These are phyloP conservation scores for Enteromius trimaculatus DNA, from an alignment of 2,797 vertebrate species.

Conservation along the genomic window DNA sequence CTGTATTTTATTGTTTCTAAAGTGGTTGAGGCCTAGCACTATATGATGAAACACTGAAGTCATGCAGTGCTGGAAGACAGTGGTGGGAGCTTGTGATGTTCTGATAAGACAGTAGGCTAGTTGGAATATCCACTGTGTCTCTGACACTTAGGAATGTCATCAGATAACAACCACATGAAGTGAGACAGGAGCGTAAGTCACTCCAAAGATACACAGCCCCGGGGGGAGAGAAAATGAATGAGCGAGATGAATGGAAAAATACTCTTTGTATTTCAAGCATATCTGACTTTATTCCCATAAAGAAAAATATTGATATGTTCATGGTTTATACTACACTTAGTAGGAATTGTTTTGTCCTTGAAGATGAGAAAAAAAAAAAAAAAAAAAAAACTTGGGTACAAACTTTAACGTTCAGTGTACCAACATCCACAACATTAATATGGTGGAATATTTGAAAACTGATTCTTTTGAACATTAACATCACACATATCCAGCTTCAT, in stretches of 20 bases:
- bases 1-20: conserved; percentile 5
- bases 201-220: conserved; percentile 24
- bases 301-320: not conserved
- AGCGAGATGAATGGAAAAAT: conserved; percentile 23
- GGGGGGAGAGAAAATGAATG: conserved; percentile 22
- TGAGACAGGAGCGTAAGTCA: conserved; percentile 59
- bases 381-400: not conserved
- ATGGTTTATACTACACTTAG: not conserved
- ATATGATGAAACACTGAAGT: conserved; percentile 44
- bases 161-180: conserved; percentile 60
- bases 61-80: conserved; percentile 38
- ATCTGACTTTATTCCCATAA: not conserved
- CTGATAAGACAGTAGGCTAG: conserved; percentile 58
- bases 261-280: not conserved
- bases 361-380: too few relatives aligned
- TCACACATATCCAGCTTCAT: too few relatives aligned
- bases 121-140: conserved; percentile 60
- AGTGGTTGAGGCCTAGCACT: conserved; percentile 25
- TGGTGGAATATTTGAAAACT: too few relatives aligned
- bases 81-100: conserved; percentile 59
- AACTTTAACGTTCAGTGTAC: not conserved
- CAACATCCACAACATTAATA: not conserved
- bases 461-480: too few relatives aligned
- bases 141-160: conserved; percentile 64
- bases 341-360: not conserved